Conservation (phyloP, 2,797 vertebrate genomes). For the Bryconaethiops microstoma region DNA sequence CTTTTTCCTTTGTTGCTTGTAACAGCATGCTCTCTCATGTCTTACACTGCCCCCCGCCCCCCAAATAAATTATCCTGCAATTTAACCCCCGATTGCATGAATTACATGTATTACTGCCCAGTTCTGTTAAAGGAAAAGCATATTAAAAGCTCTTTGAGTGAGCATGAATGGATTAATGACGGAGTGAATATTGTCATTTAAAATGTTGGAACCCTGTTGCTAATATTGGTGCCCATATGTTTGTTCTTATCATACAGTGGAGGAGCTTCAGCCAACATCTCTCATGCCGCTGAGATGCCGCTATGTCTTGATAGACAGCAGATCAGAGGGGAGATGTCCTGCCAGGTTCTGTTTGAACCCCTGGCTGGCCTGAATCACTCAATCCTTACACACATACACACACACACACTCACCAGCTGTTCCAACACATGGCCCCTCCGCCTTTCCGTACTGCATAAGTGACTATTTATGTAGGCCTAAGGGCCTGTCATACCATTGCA, state of each 20-base stretch:
- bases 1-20: too few species aligned
- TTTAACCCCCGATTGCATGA: too few species aligned
- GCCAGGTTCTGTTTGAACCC: slow-evolving; percentile 62
- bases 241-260: not conserved
- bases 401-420: slow-evolving; percentile 75
- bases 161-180: not conserved
- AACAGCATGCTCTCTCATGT: too few species aligned
- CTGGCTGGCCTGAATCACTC: slow-evolving; percentile 50
- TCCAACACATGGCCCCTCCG: slow-evolving; percentile 75
- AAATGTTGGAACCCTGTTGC: not conserved
- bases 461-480: slow-evolving; percentile 75
- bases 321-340: slow-evolving; percentile 39
- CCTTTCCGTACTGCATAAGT: slow-evolving; percentile 58
- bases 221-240: not conserved
- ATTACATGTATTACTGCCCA: too few species aligned
- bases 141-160: not conserved
- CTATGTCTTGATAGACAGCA: slow-evolving; percentile 37
- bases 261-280: not conserved
- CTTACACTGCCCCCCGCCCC: too few species aligned
- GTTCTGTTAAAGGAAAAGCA: not conserved
- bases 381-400: slow-evolving; percentile 56
- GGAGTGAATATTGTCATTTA: not conserved
- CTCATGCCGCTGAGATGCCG: slow-evolving; percentile 5
- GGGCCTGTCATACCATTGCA: slow-evolving; percentile 74
- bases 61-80: too few species aligned